Base-by-base conservation (phyloP, 2,888 invertebrate genomes). In the Terebella lapidaria region DNA sequence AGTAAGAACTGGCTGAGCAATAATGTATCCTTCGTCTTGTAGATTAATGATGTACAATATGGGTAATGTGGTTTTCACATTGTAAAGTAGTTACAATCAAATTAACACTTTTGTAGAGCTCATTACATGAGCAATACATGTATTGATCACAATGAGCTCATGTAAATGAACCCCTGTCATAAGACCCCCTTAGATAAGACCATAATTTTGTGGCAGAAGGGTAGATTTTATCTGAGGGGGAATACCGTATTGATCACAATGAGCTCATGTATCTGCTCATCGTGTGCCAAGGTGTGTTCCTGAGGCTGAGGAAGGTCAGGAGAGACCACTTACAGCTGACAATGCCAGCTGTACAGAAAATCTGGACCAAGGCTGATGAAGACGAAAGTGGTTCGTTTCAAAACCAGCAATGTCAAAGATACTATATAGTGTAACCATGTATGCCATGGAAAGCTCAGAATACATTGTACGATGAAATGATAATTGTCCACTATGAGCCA, bases 1-100 rank as follows among this genome's bases (percentile, higher is more conserved):
- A 35, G 61, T 61, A 54, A 22, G 58, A n/a, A n/a, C n/a, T 35
- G 25, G 1, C 35, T 20, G 25, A 28, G 15, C 18, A 18, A 10
- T 20, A 1, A 20, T 5, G 22, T 30, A 20, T 56, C 20, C 18
- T 42, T 24, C 56, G 24, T 10, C 15, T 4, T 45, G 3, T 56
- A 20, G 5, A n/a, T 20, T 25, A 18, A 24, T n/a, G 45, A n/a
- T 45, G 4, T 42, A 15, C 18, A 4, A 56, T 3, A 4, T 26
- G n/a, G 4, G 2, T 52, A 15, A n/a, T 25, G 22, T 10, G 26
- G 52, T 30, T 30, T n/a, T 3, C 20, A 1, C n/a, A 54, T 54
- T 2, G 10, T 35, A 35, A 35, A 10, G 10, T 35, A 35, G n/a
- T 15, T 35, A 35, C 42, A 35, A 35, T 15, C 42, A 15, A 35